phyloP scores from a whole-genome alignment of 1,140 invertebrate species.

The Heliconius melpomene region DNA sequence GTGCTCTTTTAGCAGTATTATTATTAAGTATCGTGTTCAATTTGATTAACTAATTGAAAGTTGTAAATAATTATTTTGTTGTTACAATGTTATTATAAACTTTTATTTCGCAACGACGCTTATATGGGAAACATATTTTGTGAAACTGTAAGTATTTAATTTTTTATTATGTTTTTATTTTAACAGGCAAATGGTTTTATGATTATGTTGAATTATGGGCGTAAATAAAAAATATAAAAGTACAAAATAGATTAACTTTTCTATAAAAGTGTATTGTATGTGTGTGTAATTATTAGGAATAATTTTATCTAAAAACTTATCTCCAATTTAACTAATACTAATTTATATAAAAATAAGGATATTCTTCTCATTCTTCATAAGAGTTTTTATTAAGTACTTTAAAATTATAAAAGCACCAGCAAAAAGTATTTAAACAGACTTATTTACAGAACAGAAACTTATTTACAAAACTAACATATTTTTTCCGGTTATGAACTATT shows the following conservation, averaged over 20 bases:
- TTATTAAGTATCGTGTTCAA: not conserved
- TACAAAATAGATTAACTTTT: too few species aligned
- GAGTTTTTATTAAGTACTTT: too few species aligned
- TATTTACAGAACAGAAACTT: not conserved
- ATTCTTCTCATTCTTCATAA: too few species aligned
- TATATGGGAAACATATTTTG: slow-evolving; percentile 51
- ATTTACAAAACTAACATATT: slow-evolving; percentile 12
- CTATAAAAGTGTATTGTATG: too few species aligned
- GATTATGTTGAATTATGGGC: too few species aligned
- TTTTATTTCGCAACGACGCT: slow-evolving; percentile 27
- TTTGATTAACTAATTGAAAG: not conserved
- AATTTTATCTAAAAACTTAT: too few species aligned
- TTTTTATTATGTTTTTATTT: slow-evolving; percentile 21
- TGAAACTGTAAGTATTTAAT: slow-evolving; percentile 46
- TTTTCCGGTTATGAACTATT: not conserved
- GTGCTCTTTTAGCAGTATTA: not conserved
- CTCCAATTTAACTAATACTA: too few species aligned
- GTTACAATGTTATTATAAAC: slow-evolving; percentile 18
- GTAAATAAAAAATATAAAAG: too few species aligned
- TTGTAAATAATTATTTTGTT: slow-evolving; percentile 7
- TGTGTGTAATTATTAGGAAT: too few species aligned
- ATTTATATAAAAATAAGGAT: too few species aligned
- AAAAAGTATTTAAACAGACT: not conserved
- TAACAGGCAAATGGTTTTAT: not conserved
- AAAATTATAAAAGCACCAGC: too few species aligned